A percentile compares a stretch with the other conserved stretches of the same genome.
Evolutionary conservation across 2,888 invertebrate species (phyloP).

Genomic region (Diarsia mendica): DNA sequence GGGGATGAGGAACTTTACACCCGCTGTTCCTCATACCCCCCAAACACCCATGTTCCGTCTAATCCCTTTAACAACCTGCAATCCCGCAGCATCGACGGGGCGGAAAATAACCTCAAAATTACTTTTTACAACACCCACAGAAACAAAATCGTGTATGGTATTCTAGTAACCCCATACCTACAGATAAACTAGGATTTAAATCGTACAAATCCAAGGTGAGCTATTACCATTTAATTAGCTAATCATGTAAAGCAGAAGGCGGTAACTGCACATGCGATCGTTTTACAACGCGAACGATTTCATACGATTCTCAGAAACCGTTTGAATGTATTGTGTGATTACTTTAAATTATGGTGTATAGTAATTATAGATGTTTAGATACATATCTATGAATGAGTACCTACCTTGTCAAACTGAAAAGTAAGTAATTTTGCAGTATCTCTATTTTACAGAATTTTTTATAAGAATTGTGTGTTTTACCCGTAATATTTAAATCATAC

Average conservation of each 20-base stretch:
- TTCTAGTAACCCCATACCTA: not conserved
- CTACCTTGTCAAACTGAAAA: not conserved
- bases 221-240: constrained; percentile 51
- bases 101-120: not conserved
- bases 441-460: too few species aligned
- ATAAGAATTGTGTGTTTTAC: too few species aligned
- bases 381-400: not conserved
- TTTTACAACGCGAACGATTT: constrained; percentile 21
- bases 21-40: too few species aligned
- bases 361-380: not conserved
- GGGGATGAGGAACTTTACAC: too few species aligned
- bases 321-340: not conserved
- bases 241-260: constrained; percentile 47
- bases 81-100: too few species aligned
- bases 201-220: constrained; percentile 27
- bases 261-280: constrained; percentile 45
- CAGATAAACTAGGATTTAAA: constrained; percentile 2
- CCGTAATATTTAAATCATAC: too few species aligned
- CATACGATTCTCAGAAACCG: not conserved
- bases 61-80: too few species aligned
- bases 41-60: too few species aligned
- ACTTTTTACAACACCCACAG: not conserved
- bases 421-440: too few species aligned
- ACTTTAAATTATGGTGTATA: not conserved
- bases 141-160: not conserved